Conservation (phyloP, 2,113 vertebrate species). For the Progne subis region DNA sequence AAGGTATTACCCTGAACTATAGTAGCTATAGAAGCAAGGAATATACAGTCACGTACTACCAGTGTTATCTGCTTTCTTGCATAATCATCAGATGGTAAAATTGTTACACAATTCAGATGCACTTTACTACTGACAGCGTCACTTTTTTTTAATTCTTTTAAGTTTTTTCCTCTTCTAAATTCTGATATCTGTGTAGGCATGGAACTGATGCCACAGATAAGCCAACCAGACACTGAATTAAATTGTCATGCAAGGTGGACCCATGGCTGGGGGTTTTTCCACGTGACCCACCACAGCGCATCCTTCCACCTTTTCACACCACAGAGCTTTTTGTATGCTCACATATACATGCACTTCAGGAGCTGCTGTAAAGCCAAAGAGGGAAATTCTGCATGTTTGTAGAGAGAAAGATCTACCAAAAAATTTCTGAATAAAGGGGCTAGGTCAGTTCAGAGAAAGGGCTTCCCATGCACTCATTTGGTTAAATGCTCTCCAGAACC, state of each 20-base stretch:
- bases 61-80: neutral
- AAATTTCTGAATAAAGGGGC: neutral
- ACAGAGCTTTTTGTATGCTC: neutral
- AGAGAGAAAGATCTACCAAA: neutral
- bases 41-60: fast-evolving
- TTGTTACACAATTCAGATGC: neutral
- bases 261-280: neutral
- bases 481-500: neutral
- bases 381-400: neutral
- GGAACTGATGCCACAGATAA: neutral
- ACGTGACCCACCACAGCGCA: fast-evolving
- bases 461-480: neutral
- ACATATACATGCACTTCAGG: neutral
- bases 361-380: neutral
- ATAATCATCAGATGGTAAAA: neutral
- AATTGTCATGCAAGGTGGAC: neutral
- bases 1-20: neutral
- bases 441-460: neutral
- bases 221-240: neutral
- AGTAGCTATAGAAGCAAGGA: neutral
- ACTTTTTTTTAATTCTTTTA: neutral
- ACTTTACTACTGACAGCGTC: neutral
- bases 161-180: neutral
- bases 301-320: neutral
- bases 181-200: neutral